Base-by-base conservation (phyloP, 2,888 invertebrate genomes). In the Norana najaformis region DNA sequence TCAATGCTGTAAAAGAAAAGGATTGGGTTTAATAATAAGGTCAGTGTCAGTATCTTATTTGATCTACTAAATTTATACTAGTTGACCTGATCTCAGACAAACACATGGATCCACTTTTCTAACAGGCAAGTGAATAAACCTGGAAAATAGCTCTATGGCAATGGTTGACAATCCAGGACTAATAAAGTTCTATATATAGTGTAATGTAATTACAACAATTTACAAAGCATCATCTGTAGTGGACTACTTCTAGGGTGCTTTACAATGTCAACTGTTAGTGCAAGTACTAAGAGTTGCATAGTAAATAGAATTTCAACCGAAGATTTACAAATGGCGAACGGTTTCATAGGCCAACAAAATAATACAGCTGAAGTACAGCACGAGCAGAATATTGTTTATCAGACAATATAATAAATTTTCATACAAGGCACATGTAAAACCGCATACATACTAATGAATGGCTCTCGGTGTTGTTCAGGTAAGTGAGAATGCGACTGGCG, bases 361-460 rank as follows among this genome's bases (percentile, higher is more conserved):
- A 2, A n/a, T n/a, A 69, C n/a, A 69, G 69, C 8, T n/a, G n/a
- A n/a, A n/a, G 69, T n/a, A 30, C 6, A 69, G n/a, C 69, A 69
- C 30, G 69, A 69, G n/a, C 69, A 69, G n/a, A 69, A 69, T 69
- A n/a, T 11, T n/a, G 69, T 69, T 69, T n/a, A n/a, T 69, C n/a
- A 30, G 30, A 69, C 16, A 69, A n/a, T 1, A n/a, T n/a, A 69
- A 16, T 11, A n/a, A 53, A 53, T 30, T 30, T n/a, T 69, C 16
- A 69, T n/a, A 69, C n/a, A 69, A 69, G 69, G 30, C 8, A 69
- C 11, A 69, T 8, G 69, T 69, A 69, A 8, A 69, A 69, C 69
- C n/a, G 47, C 47, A 69, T 69, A 69, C 69, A 69, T 69, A 69
- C 69, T 69, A n/a, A 69, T 30, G 69, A 69, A 69, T n/a, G 69